Conservation (phyloP, 2,888 invertebrate species). For the Dinocampus coccinellae region DNA sequence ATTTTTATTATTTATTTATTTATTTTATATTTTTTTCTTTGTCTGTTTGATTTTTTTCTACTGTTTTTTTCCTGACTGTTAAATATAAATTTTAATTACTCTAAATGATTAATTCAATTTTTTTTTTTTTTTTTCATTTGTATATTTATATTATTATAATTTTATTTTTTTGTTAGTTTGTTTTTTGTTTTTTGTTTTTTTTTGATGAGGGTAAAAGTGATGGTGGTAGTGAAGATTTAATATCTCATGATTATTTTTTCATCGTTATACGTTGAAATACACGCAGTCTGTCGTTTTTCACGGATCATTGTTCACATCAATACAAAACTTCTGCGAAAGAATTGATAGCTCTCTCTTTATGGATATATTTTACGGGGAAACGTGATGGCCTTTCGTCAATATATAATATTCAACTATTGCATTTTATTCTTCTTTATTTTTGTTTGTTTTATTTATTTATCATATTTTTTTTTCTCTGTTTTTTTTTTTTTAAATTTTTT, state of each 20-base stretch:
- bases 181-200: no score
- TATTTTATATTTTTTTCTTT: neutral
- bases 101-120: neutral
- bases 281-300: constrained; percentile 17
- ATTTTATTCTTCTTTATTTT: neutral
- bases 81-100: no score
- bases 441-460: neutral
- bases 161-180: no score
- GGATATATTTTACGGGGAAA: constrained; percentile 18
- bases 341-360: constrained; percentile 25
- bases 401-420: neutral
- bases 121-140: neutral
- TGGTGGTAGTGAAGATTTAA: neutral
- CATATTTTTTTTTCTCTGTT: neutral
- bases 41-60: no score
- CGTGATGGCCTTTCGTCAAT: neutral
- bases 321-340: constrained; percentile 38
- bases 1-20: neutral
- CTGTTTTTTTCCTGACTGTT: no score
- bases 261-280: neutral
- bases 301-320: constrained; percentile 30
- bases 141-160: no score
- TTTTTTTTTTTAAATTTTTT: neutral
- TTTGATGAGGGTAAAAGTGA: neutral
- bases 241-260: neutral